These are phyloP conservation scores for Pogonophryne albipinna DNA, from an alignment of 2,797 vertebrate species.

Conservation along the genomic window DNA sequence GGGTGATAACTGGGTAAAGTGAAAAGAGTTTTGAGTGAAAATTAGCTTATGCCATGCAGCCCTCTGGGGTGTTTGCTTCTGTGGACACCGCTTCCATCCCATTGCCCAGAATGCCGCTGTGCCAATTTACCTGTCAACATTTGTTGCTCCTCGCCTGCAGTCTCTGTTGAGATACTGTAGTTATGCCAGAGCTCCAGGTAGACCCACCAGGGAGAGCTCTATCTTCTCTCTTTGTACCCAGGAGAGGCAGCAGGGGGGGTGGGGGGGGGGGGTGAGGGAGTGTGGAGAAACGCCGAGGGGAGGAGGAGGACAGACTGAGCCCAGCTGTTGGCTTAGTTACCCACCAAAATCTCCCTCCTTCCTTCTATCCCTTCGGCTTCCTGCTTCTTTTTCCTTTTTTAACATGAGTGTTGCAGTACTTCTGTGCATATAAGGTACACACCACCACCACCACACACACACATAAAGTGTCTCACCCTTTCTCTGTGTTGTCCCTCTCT, in stretches of 20 bases:
- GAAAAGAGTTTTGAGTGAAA: conserved; percentile 30
- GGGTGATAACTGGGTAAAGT: conserved; percentile 15
- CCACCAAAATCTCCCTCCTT: conserved; percentile 31
- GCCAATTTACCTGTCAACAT: conserved; percentile 57
- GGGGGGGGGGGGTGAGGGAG: conserved; percentile 12
- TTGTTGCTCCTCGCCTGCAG: conserved; percentile 42
- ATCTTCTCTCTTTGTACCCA: conserved; percentile 52
- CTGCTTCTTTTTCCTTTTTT: conserved; percentile 28
- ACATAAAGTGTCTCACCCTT: conserved; percentile 34
- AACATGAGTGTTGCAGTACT: conserved; percentile 45
- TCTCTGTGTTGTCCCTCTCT: conserved; percentile 60
- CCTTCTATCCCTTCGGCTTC: conserved; percentile 37
- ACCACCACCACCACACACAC: conserved; percentile 5
- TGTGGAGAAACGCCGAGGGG: conserved; percentile 21
- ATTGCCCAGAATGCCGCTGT: conserved; percentile 34
- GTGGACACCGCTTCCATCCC: conserved; percentile 53
- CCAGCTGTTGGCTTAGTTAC: conserved; percentile 81
- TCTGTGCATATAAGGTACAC: conserved; percentile 22
- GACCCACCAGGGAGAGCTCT: conserved; percentile 53
- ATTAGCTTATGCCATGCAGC: conserved; percentile 37
- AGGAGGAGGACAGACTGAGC: conserved; percentile 39
- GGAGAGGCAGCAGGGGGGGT: conserved; percentile 33
- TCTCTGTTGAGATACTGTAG: conserved; percentile 44
- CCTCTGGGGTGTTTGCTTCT: conserved; percentile 49
- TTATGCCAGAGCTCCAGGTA: conserved; percentile 63